These are phyloP conservation scores for Theonella swinhoei DNA, from an alignment of 37 sponge, comb jelly and placozoan genomes.

Conservation along the genomic window DNA sequence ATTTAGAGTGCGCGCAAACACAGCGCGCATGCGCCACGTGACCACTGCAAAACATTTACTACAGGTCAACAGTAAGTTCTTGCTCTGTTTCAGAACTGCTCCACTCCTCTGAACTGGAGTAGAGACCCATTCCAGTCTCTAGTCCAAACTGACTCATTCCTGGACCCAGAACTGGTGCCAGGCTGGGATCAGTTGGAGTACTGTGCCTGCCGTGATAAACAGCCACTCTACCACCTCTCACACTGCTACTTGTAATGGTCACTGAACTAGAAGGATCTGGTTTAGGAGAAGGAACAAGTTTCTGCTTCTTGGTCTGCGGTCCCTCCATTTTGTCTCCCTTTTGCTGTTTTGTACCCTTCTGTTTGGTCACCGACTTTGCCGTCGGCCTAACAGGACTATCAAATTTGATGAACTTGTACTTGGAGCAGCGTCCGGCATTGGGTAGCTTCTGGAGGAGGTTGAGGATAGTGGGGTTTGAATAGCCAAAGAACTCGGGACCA, in stretches of 20 bases:
- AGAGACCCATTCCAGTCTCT: constrained; percentile 3
- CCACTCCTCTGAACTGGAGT: constrained; percentile 48
- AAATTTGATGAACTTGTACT: constrained; percentile 81
- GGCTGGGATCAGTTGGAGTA: neutral
- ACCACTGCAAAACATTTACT: neutral
- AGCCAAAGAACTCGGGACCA: constrained; percentile 95
- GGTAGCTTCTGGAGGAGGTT: constrained; percentile 84
- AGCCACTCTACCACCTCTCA: neutral
- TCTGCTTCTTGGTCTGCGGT: neutral
- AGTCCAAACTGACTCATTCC: constrained; percentile 24
- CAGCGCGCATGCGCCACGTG: no score
- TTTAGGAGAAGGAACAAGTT: neutral
- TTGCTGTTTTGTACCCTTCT: neutral
- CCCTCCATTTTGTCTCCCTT: neutral
- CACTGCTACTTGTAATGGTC: no score
- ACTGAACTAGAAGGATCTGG: no score
- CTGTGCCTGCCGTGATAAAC: no score
- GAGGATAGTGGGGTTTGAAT: constrained; percentile 84
- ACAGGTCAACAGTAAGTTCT: constrained; percentile 57
- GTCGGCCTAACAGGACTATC: neutral
- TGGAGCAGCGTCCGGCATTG: constrained; percentile 56
- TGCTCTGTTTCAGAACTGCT: constrained; percentile 40
- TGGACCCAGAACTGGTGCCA: constrained; percentile 47
- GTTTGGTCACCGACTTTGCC: neutral
- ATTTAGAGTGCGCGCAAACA: no score